phyloP scores from a whole-genome alignment of 2,888 invertebrate genomes.

The Ceramica pisi region DNA sequence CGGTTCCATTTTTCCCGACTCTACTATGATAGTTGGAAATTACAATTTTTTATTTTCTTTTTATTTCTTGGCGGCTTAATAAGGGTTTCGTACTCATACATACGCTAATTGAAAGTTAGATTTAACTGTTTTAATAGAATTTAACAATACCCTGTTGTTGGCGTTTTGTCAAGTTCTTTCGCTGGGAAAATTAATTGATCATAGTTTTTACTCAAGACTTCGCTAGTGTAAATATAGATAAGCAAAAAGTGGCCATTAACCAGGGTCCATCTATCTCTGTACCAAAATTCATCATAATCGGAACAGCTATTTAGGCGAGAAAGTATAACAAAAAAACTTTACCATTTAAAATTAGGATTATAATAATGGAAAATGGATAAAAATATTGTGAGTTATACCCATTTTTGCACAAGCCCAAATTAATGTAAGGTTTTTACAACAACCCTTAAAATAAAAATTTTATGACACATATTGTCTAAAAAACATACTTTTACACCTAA shows the following conservation, averaged over 20 bases:
- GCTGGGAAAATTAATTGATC: neutral
- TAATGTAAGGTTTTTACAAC: neutral
- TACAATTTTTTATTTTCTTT: constrained; percentile 15
- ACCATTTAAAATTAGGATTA: too few relatives aligned
- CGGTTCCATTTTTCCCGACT: neutral
- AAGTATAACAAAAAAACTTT: too few relatives aligned
- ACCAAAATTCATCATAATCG: too few relatives aligned
- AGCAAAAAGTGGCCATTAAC: too few relatives aligned
- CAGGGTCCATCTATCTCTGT: too few relatives aligned
- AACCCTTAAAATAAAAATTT: neutral
- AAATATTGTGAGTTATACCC: neutral
- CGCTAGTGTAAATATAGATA: too few relatives aligned
- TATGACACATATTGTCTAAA: constrained; percentile 1
- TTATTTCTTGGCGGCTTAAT: neutral
- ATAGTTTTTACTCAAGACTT: too few relatives aligned
- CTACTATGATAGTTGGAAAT: constrained; percentile 17
- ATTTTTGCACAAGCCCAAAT: neutral
- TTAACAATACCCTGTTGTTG: neutral
- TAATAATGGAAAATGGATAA: neutral
- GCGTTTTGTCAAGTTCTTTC: neutral
- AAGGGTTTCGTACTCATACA: neutral
- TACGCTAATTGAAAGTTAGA: neutral
- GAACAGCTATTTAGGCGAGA: too few relatives aligned
- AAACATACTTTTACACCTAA: neutral
- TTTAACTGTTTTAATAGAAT: constrained; percentile 23